Evolutionary conservation across 2,888 invertebrate species (phyloP), one percentile per base, ranked within the genome.

Genomic region (Zeuzera pyrina): DNA sequence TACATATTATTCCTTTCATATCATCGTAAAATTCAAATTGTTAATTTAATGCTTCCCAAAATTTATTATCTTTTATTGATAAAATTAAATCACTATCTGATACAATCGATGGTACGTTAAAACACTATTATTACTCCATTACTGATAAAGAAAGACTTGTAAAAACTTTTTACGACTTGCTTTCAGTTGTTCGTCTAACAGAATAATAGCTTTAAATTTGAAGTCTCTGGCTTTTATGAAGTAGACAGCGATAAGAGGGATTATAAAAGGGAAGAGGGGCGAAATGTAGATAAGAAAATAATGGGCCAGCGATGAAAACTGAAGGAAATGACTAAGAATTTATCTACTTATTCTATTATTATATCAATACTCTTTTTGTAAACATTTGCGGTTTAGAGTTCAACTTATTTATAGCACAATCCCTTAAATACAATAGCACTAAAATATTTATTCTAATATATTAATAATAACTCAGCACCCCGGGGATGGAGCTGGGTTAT

Each of bases 251-350:
- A 77, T 77, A 73, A 74, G 62, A 55, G 54, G 65, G 66, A 68
- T 73, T 71, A 71, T 67, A 64, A 71, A 72, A 62, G 62, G 58
- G 60, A 65, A 59, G 58, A 60, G 58, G 62, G 64, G 67, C 57
- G 63, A 65, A 67, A 55, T 57, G 54, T 46, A 65, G 73, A 77
- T 74, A 74, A 76, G 63, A 49, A 56, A 69, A 68, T 73, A 74
- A 78, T 69, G 64, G 63, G 51, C 47, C 47, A 49, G 49, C 58
- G 61, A 60, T 65, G 66, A 72, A 70, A 71, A 64, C 53, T 52
- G 54, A 52, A 58, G 52, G 51, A 52, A 59, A 55, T 49, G 54
- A 52, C 51, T 47, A 46, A 43, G 50, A 54, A 49, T 56, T 55
- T 53, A 52, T 54, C 49, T 47, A 35, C 35, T 35, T 30, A 39